Base-by-base conservation (phyloP, 2,113 vertebrate species). In the Epinephelus moara region DNA sequence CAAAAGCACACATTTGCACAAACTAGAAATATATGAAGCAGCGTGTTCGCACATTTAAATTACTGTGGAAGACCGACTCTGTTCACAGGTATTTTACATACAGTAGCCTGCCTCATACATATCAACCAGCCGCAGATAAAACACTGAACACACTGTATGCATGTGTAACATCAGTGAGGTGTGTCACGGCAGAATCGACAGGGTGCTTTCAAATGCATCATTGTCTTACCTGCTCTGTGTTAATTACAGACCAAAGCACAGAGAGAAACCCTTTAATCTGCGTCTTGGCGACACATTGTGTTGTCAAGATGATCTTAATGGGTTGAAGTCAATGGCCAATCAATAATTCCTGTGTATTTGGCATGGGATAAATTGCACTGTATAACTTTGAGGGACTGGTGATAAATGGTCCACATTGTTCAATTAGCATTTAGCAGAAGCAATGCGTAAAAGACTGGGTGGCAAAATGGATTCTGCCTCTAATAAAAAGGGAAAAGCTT, bases 1-100 rank as follows among this genome's bases (percentile, higher is more conserved):
- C 67, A 53, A 86, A 88, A 78, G 74, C 62, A 81, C 72, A 85
- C 76, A 84, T 81, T 86, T 92, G 67, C 82, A 86, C 52, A 81
- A 74, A 84, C 30, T 45, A 25, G 74, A 67, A 72, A 83, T 62
- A 88, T 73, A 80, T 85, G 42, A 64, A 78, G 47, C 52, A 23
- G 53, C 25, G 67, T 71, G 68, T 82, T 80, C 13, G 56, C 63
- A 86, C 69, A 37, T 84, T 84, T 89, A 68, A 67, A 84, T 85
- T 56, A 75, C 52, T 63, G 17, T 56, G 61, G 61, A 75, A 86
- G 69, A 79, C 23, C 33, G 70, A 73, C 42, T 78, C 13, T 63
- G 63, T 78, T 82, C 23, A 37, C 18, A 21, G 69, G 52, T 75
- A 52, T 69, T 87, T 80, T 82, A 82, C 78, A 72, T 78, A 70